Conservation (phyloP, 1,140 invertebrate genomes). For the Tetragnatha versicolor region DNA sequence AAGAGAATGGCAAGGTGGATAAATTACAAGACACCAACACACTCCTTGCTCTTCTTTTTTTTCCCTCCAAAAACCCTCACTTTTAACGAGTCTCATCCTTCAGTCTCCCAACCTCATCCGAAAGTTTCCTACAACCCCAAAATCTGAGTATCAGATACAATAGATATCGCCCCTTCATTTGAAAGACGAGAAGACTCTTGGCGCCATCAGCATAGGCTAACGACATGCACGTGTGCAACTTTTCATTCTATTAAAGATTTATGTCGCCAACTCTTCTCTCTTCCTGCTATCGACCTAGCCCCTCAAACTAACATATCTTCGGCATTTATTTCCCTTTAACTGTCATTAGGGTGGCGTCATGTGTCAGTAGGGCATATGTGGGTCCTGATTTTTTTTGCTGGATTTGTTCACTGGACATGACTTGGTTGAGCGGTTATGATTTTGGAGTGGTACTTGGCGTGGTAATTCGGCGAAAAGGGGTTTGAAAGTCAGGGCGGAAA, state of each 20-base stretch:
- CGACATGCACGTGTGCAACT: slow-evolving; percentile 46
- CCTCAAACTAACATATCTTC: slow-evolving; percentile 18
- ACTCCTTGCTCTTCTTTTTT: too few species aligned
- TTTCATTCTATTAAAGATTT: slow-evolving; percentile 50
- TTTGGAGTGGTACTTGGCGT: too few species aligned
- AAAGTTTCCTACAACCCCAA: background rate
- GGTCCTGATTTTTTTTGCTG: too few species aligned
- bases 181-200: slow-evolving; percentile 34
- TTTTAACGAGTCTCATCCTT: too few species aligned
- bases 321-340: slow-evolving; percentile 37
- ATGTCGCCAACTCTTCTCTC: slow-evolving; percentile 32
- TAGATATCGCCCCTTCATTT: slow-evolving; percentile 39
- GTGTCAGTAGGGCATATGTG: slow-evolving; percentile 9
- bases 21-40: too few species aligned
- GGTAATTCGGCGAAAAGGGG: too few species aligned
- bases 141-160: slow-evolving; percentile 8
- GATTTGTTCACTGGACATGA: too few species aligned
- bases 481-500: too few species aligned
- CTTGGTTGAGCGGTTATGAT: too few species aligned
- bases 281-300: background rate
- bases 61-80: too few species aligned
- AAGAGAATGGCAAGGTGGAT: too few species aligned
- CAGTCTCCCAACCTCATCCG: background rate
- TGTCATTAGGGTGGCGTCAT: slow-evolving; percentile 16
- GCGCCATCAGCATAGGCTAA: slow-evolving; percentile 47